Conservation (phyloP, 2,888 invertebrate species). For the Acronicta leporina region DNA sequence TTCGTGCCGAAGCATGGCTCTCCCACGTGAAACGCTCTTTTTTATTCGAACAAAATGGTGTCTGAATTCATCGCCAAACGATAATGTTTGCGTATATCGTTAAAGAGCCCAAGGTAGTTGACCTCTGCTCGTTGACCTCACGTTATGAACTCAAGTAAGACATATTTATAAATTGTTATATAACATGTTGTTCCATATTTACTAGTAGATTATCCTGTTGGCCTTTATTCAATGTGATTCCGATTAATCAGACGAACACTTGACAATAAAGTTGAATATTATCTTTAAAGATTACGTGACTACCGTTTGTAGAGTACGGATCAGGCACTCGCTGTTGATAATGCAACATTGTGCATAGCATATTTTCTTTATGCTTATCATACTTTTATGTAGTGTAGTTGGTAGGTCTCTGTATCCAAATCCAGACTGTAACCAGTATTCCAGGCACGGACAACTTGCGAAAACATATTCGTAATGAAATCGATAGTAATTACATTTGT, state of each 20-base stretch:
- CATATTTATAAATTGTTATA: conserved; percentile 18
- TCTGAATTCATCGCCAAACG: too few relatives aligned
- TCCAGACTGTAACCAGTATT: too few relatives aligned
- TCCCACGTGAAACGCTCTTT: too few relatives aligned
- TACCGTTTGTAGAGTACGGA: neutral
- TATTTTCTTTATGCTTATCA: neutral
- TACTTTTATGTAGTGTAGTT: too few relatives aligned
- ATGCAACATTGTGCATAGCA: conserved; percentile 6
- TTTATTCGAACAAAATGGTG: too few relatives aligned
- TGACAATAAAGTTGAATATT: neutral
- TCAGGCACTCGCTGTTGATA: conserved; percentile 5
- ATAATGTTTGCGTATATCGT: conserved; percentile 1
- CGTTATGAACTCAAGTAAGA: conserved; percentile 8
- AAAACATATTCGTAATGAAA: too few relatives aligned
- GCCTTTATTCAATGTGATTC: conserved; percentile 12
- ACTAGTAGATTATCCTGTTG: conserved; percentile 11
- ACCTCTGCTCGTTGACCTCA: conserved; percentile 23
- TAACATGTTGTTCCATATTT: conserved; percentile 11
- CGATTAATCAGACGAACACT: conserved; percentile 13
- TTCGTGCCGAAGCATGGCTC: too few relatives aligned
- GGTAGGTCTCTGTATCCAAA: too few relatives aligned
- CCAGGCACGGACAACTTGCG: too few relatives aligned
- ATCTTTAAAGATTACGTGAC: conserved; percentile 19
- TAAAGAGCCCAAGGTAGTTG: conserved; percentile 13
- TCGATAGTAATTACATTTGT: too few relatives aligned